Conservation (phyloP, 2,888 invertebrate genomes). For the Lacanobia wlatinum region DNA sequence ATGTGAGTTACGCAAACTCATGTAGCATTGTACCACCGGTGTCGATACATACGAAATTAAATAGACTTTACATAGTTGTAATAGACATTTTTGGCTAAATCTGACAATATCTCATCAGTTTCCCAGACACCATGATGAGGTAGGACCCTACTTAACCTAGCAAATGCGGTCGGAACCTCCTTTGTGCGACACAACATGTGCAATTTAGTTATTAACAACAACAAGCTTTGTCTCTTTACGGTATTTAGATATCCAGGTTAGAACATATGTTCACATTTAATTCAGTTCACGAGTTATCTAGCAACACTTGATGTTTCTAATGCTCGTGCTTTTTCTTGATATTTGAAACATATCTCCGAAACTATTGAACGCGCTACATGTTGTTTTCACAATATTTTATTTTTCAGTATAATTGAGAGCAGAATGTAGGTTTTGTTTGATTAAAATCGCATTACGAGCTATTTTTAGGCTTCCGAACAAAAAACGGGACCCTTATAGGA, state of each 20-base stretch:
- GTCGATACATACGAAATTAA: no score
- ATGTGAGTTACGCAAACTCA: no score
- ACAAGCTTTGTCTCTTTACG: constrained; percentile 42
- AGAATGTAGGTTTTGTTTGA: no score
- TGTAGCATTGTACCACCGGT: no score
- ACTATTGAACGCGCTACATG: no score
- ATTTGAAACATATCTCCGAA: neutral
- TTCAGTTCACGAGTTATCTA: constrained; percentile 44
- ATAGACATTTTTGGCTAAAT: neutral
- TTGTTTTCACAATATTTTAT: no score
- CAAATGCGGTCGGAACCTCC: constrained; percentile 23
- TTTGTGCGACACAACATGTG: constrained; percentile 24
- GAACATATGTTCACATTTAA: constrained; percentile 30
- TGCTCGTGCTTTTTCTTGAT: neutral
- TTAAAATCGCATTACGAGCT: no score
- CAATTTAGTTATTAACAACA: constrained; percentile 42
- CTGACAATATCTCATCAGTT: neutral
- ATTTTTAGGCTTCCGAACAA: no score
- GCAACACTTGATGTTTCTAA: neutral
- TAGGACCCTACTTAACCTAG: neutral
- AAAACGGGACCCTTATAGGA: no score
- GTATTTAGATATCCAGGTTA: constrained; percentile 46
- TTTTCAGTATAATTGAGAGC: no score
- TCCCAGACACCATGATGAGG: neutral
- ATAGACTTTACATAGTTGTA: no score